These are phyloP conservation scores for Microdon myrmicae DNA, from an alignment of 2,888 invertebrate genomes.

Conservation along the genomic window DNA sequence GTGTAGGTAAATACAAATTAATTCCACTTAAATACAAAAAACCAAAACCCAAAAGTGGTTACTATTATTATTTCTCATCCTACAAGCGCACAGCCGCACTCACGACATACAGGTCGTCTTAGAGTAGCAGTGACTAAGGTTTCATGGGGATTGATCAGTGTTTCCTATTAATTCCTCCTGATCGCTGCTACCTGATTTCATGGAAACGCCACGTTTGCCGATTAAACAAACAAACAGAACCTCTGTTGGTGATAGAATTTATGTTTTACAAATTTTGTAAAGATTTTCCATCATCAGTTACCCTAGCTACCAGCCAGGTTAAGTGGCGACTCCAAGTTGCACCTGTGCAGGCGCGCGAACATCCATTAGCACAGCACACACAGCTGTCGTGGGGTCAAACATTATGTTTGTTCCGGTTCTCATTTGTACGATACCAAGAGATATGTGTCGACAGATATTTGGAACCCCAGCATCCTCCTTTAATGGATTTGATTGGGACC, in stretches of 20 bases:
- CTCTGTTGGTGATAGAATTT: conserved; percentile 46
- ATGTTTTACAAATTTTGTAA: conserved; percentile 45
- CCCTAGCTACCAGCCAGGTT: conserved; percentile 1
- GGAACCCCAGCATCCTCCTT: conserved; percentile 21
- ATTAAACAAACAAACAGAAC: conserved; percentile 28
- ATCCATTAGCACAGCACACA: conserved; percentile 15
- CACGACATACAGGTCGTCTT: conserved; percentile 25
- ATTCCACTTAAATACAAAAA: conserved; percentile 53
- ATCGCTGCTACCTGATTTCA: conserved; percentile 43
- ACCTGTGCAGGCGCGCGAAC: conserved; percentile 34
- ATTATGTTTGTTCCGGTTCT: conserved; percentile 49
- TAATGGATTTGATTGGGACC: conserved; percentile 23
- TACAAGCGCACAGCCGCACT: conserved; percentile 16
- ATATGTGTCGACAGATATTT: conserved; percentile 32
- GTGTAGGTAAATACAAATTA: conserved; percentile 52
- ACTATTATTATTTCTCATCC: conserved; percentile 52
- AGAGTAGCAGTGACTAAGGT: conserved; percentile 3
- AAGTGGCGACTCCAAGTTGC: conserved; percentile 39
- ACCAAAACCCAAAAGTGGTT: conserved; percentile 48
- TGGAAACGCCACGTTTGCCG: conserved; percentile 27
- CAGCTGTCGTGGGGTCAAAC: conserved; percentile 18
- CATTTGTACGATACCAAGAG: conserved; percentile 25
- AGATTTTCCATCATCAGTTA: conserved; percentile 11
- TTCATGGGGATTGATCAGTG: conserved; percentile 41
- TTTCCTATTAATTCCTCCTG: conserved; percentile 44